Percentiles rank a stretch among this genome's conserved stretches.
phyloP scores from a whole-genome alignment of 1,140 invertebrate species.

The Hesperophylax magnus region DNA sequence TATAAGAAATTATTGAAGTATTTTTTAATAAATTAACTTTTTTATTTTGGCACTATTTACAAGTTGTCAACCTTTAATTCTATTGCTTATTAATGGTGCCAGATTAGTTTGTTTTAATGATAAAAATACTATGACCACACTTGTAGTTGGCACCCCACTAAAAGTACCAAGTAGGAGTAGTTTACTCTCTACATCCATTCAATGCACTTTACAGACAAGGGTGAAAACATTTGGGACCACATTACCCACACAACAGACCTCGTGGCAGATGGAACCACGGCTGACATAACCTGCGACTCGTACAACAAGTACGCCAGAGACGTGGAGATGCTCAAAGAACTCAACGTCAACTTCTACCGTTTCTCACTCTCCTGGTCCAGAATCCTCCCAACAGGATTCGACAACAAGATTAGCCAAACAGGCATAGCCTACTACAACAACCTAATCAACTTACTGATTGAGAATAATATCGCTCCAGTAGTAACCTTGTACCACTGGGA shows the following conservation, averaged over 20 bases:
- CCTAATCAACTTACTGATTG: conserved; percentile 63
- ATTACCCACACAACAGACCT: conserved; percentile 61
- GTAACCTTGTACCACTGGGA: conserved; percentile 60
- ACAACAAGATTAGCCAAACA: conserved; percentile 49
- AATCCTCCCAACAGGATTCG: conserved; percentile 66
- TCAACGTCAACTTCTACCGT: conserved; percentile 66
- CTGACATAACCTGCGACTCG: conserved; percentile 74
- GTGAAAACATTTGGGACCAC: conserved; percentile 69
- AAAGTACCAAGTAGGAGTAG: too few species aligned
- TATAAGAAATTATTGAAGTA: too few species aligned
- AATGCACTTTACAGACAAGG: conserved; percentile 61
- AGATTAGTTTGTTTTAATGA: too few species aligned
- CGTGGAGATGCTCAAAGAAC: conserved; percentile 67
- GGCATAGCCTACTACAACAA: conserved; percentile 57
- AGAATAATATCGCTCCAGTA: conserved; percentile 64
- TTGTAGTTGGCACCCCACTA: too few species aligned
- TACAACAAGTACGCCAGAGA: conserved; percentile 74
- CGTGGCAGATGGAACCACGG: conserved; percentile 63
- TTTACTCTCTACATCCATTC: too few species aligned
- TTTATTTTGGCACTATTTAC: too few species aligned
- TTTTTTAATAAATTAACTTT: too few species aligned
- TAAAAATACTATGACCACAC: too few species aligned
- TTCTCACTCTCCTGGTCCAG: conserved; percentile 71
- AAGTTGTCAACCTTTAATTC: too few species aligned
- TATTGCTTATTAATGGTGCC: too few species aligned